Percentiles rank a stretch among this genome's conserved stretches.
Evolutionary conservation across 2,113 vertebrate species (phyloP).

Genomic region (Siniperca chuatsi): DNA sequence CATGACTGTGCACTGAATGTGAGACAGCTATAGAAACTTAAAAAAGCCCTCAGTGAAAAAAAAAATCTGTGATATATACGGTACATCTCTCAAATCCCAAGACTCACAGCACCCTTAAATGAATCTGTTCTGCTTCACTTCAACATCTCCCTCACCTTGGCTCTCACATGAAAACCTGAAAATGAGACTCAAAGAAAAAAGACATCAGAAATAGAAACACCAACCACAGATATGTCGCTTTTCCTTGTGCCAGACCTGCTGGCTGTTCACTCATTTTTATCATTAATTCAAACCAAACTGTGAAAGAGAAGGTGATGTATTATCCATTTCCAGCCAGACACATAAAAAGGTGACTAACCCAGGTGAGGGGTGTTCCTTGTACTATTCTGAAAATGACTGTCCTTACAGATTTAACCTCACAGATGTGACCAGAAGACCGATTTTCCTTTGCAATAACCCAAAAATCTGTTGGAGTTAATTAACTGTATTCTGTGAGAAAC

Average conservation of each 20-base stretch:
- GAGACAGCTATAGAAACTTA: conserved; percentile 1
- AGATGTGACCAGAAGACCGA: conserved; percentile 2
- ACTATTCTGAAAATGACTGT: neutral
- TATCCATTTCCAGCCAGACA: conserved; percentile 10
- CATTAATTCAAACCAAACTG: conserved; percentile 37
- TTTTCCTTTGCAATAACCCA: neutral
- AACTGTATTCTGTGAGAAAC: neutral
- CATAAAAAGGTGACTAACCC: neutral
- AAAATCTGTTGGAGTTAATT: neutral
- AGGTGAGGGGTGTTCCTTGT: neutral
- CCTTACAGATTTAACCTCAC: neutral
- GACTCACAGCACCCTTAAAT: conserved; percentile 24
- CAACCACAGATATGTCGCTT: conserved; percentile 4
- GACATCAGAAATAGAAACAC: conserved; percentile 42
- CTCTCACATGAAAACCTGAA: conserved; percentile 20
- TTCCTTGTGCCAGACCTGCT: conserved; percentile 24
- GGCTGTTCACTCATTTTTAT: conserved; percentile 8
- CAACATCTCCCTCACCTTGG: conserved; percentile 27
- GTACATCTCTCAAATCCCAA: conserved; percentile 18
- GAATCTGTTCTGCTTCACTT: conserved; percentile 28
- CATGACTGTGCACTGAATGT: conserved; percentile 8
- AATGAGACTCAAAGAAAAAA: conserved; percentile 12
- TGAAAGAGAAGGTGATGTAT: conserved; percentile 12
- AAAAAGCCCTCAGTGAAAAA: neutral
- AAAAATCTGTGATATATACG: conserved; percentile 9